Evolutionary conservation across 2,888 invertebrate species (phyloP), one percentile per base, ranked within the genome.

Genomic region (Xestia c-nigrum): DNA sequence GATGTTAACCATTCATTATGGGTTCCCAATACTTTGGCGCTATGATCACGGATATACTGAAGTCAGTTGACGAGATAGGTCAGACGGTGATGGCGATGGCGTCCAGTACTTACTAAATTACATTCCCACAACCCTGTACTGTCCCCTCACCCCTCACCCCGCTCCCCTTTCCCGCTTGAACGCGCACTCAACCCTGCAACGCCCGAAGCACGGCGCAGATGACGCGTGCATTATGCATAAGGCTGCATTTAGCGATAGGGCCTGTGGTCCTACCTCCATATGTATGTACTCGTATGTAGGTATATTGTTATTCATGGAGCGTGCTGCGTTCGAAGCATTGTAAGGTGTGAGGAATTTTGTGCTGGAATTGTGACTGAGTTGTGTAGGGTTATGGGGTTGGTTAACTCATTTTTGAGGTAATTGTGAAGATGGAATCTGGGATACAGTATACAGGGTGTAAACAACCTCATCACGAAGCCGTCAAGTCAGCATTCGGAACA

Each of bases 171-270:
- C 70, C 57, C 91, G 90, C 90, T 89, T 5, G 5, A 71, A 90
- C 71, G 79, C 24, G 47, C 52, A 57, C 88, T 83, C 55, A 63
- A 87, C 87, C 87, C 78, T 72, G 76, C 75, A 89, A 76, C 87
- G 92, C 93, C 91, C 86, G 90, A 89, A 91, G 93, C 93, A 88
- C 81, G 82, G 89, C 90, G 89, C 91, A 94, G 94, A 94, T 95
- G 95, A 94, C 94, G 93, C 90, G 93, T 95, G 93, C 93, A 95
- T 95, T 93, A 95, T 95, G 94, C 94, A 95, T 94, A 91, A 90
- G 88, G 84, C 92, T 93, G 94, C 94, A 93, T 95, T 94, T 94
- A 94, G 93, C 90, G 94, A 93, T 93, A 93, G 92, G 84, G 86
- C 70, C 80, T 88, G 89, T 89, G 87, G 82, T 83, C 74, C 84